Conservation (phyloP, 2,888 invertebrate genomes). For the Petrolisthes cinctipes region DNA sequence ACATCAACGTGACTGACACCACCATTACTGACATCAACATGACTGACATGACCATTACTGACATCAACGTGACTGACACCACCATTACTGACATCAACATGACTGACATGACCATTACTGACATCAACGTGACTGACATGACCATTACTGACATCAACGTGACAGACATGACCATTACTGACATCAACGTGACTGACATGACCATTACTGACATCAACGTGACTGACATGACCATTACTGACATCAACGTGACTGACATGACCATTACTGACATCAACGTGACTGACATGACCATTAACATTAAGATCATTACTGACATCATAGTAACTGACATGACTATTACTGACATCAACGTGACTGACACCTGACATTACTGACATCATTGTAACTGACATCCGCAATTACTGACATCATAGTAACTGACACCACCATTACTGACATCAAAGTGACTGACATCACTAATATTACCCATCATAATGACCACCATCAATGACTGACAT, state of each 20-base stretch:
- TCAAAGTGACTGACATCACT: neutral
- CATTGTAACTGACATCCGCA: neutral
- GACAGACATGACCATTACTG: constrained; percentile 7
- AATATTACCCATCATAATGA: neutral
- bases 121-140: neutral
- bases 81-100: neutral
- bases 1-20: neutral
- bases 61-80: neutral
- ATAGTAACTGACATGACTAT: neutral
- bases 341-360: neutral
- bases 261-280: neutral
- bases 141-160: constrained; percentile 11
- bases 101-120: neutral
- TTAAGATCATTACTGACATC: no score
- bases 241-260: neutral
- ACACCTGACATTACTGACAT: constrained; percentile 10
- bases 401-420: constrained; percentile 16
- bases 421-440: neutral
- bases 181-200: neutral
- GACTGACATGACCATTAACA: constrained; percentile 13
- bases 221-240: neutral
- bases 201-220: neutral
- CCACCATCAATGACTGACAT: neutral
- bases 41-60: neutral
- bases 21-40: no score